A percentile compares a stretch with the other conserved stretches of the same genome.
These are phyloP conservation scores for Hipparchia semele DNA, from an alignment of 2,888 invertebrate genomes.

Conservation along the genomic window DNA sequence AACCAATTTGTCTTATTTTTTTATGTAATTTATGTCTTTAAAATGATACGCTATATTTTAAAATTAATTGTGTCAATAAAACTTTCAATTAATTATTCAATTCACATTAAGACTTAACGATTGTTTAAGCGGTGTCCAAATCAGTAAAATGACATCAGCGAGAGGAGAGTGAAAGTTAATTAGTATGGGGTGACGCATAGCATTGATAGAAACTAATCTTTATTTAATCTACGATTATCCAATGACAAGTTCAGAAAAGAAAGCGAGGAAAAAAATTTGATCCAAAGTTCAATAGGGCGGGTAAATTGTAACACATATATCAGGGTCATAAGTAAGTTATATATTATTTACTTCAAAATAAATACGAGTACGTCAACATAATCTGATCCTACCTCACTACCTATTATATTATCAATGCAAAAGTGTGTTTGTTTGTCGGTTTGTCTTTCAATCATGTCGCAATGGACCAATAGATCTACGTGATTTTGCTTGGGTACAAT, in stretches of 20 bases:
- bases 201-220: constrained; percentile 36
- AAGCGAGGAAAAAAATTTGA: constrained; percentile 1
- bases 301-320: neutral
- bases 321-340: neutral
- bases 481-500: too few species aligned
- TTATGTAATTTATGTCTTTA: neutral
- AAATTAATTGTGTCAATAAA: constrained; percentile 19
- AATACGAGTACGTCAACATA: too few species aligned
- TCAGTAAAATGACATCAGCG: constrained; percentile 63
- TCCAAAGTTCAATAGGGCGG: neutral
- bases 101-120: constrained; percentile 44
- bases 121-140: constrained; percentile 44
- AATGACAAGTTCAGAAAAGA: constrained; percentile 7
- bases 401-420: too few species aligned
- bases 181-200: constrained; percentile 53
- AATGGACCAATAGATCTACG: too few species aligned
- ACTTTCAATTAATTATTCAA: constrained; percentile 34
- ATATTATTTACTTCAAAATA: too few species aligned
- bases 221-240: constrained; percentile 18
- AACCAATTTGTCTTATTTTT: constrained; percentile 4
- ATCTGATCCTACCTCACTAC: too few species aligned
- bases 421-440: too few species aligned
- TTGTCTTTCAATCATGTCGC: too few species aligned
- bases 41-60: constrained; percentile 16
- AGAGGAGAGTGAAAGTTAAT: constrained; percentile 68